Conservation (phyloP, 1,140 invertebrate species). For the Pissodes strobi region DNA sequence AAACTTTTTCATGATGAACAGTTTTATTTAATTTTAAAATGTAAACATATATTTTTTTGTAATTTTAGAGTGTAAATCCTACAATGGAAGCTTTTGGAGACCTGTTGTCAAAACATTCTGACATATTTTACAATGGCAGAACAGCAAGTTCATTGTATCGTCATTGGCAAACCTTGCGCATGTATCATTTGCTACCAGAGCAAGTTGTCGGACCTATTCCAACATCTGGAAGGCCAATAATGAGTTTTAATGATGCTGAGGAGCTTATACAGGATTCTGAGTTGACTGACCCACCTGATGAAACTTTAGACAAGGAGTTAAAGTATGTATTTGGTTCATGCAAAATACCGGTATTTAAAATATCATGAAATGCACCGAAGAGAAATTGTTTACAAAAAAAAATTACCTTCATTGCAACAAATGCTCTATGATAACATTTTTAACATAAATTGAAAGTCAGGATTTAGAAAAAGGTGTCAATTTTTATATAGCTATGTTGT, state of each 20-base stretch:
- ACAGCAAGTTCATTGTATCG: slow-evolving; percentile 83
- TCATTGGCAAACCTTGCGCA: slow-evolving; percentile 93
- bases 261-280: slow-evolving; percentile 86
- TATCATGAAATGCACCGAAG: neutral
- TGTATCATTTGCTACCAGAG: slow-evolving; percentile 90
- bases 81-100: slow-evolving; percentile 81
- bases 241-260: slow-evolving; percentile 92
- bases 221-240: slow-evolving; percentile 63
- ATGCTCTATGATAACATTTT: too few species aligned
- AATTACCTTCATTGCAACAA: too few species aligned
- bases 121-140: slow-evolving; percentile 84
- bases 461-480: too few species aligned
- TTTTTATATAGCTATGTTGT: too few species aligned
- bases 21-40: too few species aligned
- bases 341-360: neutral
- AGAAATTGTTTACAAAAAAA: neutral
- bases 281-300: slow-evolving; percentile 77
- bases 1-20: too few species aligned
- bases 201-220: slow-evolving; percentile 75
- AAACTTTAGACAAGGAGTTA: slow-evolving; percentile 64
- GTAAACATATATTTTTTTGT: slow-evolving; percentile 5
- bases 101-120: slow-evolving; percentile 81
- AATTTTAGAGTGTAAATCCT: slow-evolving; percentile 44
- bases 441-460: too few species aligned
- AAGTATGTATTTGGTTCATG: slow-evolving; percentile 17